phyloP scores from a whole-genome alignment of 2,113 vertebrate species.

The Platichthys stellatus region DNA sequence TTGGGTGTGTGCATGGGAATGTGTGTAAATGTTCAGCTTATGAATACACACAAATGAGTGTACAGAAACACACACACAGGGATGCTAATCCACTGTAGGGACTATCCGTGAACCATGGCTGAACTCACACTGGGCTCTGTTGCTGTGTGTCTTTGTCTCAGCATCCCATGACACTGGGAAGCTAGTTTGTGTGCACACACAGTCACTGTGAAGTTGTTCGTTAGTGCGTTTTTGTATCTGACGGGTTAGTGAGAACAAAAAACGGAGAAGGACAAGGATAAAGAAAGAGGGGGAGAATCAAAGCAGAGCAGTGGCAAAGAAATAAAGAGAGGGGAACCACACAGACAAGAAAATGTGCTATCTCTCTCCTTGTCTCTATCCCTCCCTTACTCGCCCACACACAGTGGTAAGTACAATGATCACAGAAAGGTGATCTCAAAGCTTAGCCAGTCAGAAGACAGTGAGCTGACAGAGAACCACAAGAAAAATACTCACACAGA shows the following conservation, averaged over 20 bases:
- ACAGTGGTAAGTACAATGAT: slow-evolving; percentile 60
- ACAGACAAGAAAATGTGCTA: slow-evolving; percentile 34
- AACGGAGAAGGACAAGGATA: slow-evolving; percentile 14
- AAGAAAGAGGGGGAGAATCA: slow-evolving; percentile 35
- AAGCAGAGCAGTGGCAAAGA: slow-evolving; percentile 33
- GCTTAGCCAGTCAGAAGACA: slow-evolving; percentile 57
- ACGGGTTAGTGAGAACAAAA: slow-evolving; percentile 15
- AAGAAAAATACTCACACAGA: slow-evolving; percentile 15
- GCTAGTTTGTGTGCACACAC: slow-evolving; percentile 14
- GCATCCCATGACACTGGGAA: slow-evolving; percentile 50
- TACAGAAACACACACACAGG: slow-evolving; percentile 37
- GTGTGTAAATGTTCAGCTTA: background rate
- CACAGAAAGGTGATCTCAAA: slow-evolving; percentile 67
- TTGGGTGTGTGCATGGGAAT: background rate
- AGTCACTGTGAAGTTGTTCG: slow-evolving; percentile 8
- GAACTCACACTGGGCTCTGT: slow-evolving; percentile 53
- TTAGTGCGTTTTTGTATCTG: background rate
- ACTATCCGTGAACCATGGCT: slow-evolving; percentile 61
- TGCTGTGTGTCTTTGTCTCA: slow-evolving; percentile 57
- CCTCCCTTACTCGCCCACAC: slow-evolving; percentile 50
- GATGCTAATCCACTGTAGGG: slow-evolving; percentile 52
- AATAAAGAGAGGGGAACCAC: slow-evolving; percentile 22
- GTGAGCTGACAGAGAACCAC: slow-evolving; percentile 41
- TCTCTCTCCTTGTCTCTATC: slow-evolving; percentile 43
- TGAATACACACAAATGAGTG: slow-evolving; percentile 15